Evolutionary conservation across 2,113 vertebrate species (phyloP).

Genomic region (Xenopus tropicalis): UCB_Xtro_10.0 CM004447.2:76969001-76969500

Average conservation of each 20-base stretch:
- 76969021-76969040: too few species aligned
- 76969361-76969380: too few species aligned
- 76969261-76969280: background rate
- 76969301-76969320: too few species aligned
- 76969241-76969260: constrained; percentile 78
- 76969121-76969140: constrained; percentile 87
- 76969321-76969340: background rate
- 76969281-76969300: background rate
- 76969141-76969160: constrained; percentile 81
- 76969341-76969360: background rate
- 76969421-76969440: too few species aligned
- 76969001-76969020: too few species aligned
- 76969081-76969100: background rate
- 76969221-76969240: constrained; percentile 94
- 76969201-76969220: constrained; percentile 93
- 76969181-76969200: constrained; percentile 94
- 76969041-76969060: too few species aligned
- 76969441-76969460: too few species aligned
- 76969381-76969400: too few species aligned
- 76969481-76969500: too few species aligned
- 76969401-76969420: too few species aligned
- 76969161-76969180: constrained; percentile 89
- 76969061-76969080: too few species aligned
- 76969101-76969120: constrained; percentile 89
- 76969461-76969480: too few species aligned